Percentiles rank a stretch among this genome's conserved stretches.
phyloP scores from a whole-genome alignment of 2,797 vertebrate species.

The Phoeniculus purpureus region DNA sequence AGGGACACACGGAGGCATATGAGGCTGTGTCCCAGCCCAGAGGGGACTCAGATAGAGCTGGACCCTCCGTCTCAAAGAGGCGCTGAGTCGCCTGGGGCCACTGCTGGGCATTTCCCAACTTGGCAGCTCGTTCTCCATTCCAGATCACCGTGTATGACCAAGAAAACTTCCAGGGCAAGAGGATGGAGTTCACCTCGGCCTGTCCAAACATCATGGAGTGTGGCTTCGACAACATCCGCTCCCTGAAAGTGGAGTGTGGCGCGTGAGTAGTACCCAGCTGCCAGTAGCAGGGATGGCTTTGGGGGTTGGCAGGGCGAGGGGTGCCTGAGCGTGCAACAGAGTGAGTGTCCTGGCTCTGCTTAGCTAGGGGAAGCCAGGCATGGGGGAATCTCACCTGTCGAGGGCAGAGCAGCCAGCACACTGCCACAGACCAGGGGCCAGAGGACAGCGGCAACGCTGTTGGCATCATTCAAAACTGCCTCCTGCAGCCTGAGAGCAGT shows the following conservation, averaged over 20 bases:
- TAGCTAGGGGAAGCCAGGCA: not conserved
- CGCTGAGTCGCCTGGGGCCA: not conserved
- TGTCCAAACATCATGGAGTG: conserved; percentile 93
- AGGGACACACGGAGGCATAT: not conserved
- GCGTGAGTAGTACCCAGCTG: conserved; percentile 89
- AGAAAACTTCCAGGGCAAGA: conserved; percentile 96
- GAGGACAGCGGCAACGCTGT: fast-evolving
- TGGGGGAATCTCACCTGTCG: not conserved
- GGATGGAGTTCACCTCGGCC: conserved; percentile 90
- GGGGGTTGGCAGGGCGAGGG: fast-evolving
- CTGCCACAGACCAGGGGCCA: not conserved
- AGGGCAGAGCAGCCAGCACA: not conserved
- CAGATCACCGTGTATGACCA: conserved; percentile 96
- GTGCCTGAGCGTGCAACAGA: fast-evolving
- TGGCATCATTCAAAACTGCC: not conserved
- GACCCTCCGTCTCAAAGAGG: not conserved
- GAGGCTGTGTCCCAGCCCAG: not conserved
- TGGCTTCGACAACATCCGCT: conserved; percentile 90
- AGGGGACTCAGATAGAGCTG: not conserved
- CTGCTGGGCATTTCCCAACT: not conserved
- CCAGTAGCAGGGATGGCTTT: not conserved
- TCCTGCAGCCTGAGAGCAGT: not conserved
- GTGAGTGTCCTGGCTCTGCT: not conserved
- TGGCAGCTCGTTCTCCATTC: conserved; percentile 20
- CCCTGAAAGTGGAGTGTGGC: conserved; percentile 93